Base-by-base conservation (phyloP, 2,797 vertebrate species). In the Leuciscus waleckii region DNA sequence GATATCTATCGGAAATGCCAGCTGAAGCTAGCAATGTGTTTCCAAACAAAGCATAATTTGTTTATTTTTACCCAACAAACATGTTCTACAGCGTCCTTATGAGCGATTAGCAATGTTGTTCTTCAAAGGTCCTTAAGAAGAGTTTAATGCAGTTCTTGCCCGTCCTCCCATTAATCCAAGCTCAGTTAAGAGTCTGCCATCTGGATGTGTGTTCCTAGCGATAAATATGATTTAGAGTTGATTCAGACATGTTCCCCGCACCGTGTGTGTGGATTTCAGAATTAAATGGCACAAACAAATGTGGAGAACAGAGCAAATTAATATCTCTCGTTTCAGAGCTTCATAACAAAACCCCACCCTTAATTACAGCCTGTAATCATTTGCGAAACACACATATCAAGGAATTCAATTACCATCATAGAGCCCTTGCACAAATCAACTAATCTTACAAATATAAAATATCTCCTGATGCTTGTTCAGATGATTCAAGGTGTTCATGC, bases 71-170 rank as follows among this genome's bases (percentile, higher is more conserved):
- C 91, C 86, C 79, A 85, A 89, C 90, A 91, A 93, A 93, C 92
- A 94, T 93, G 91, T 92, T 94, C 94, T 93, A 93, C 92, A 94
- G 92, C 92, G 92, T 93, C 93, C 96, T 96, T 95, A 96, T 97
- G 97, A 97, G 97, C 98, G 97, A 98, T 99, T 98, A 98, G 97
- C 97, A 96, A 97, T 98, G 97, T 98, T 97, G 97, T 97, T 98
- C 97, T 98, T 97, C 97, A 97, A 97, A 97, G 97, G 97, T 98
- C 97, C 97, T 98, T 98, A 97, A 97, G 97, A 97, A 91, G 96
- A 97, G 97, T 97, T 96, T 96, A 95, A 97, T 97, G 96, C 96
- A 96, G 96, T 96, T 94, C 97, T 96, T 96, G 56, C 96, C 96
- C 96, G 96, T 96, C 98, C 96, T 96, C 96, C 95, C 97, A 98